phyloP scores from a whole-genome alignment of 2,113 vertebrate species.

The Platichthys flesus region DNA sequence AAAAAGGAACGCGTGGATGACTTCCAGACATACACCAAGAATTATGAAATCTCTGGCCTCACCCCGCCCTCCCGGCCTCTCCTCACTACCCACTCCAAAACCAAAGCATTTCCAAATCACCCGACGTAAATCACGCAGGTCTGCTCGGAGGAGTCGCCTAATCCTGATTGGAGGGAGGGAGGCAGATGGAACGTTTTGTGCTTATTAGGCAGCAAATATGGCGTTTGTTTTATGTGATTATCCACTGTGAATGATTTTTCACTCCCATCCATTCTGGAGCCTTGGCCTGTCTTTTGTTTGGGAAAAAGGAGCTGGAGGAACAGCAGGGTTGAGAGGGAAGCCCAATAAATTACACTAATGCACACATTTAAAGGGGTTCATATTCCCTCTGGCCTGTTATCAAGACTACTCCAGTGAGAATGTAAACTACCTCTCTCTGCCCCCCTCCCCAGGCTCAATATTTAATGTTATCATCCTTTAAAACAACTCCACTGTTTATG shows the following conservation, averaged over 20 bases:
- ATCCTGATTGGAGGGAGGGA: slow-evolving; percentile 90
- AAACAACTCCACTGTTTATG: slow-evolving; percentile 85
- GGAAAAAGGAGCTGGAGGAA: slow-evolving; percentile 71
- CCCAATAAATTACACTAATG: slow-evolving; percentile 88
- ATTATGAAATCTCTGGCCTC: slow-evolving; percentile 92
- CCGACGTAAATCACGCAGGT: slow-evolving; percentile 90
- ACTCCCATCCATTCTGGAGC: slow-evolving; percentile 78
- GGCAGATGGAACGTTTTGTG: slow-evolving; percentile 91
- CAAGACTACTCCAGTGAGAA: slow-evolving; percentile 86
- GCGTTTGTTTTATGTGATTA: slow-evolving; percentile 92
- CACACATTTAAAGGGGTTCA: slow-evolving; percentile 86
- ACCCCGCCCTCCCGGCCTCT: slow-evolving; percentile 72
- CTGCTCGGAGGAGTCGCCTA: slow-evolving; percentile 89
- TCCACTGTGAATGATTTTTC: slow-evolving; percentile 85
- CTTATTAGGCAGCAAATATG: slow-evolving; percentile 97
- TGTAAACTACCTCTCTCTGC: slow-evolving; percentile 85
- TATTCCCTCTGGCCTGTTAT: slow-evolving; percentile 87
- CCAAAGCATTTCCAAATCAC: slow-evolving; percentile 89
- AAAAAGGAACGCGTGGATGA: slow-evolving; percentile 88
- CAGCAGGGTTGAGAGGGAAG: slow-evolving; percentile 78
- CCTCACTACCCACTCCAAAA: slow-evolving; percentile 75
- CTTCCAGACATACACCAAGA: slow-evolving; percentile 95
- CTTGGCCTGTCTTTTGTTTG: slow-evolving; percentile 83
- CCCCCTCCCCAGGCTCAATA: slow-evolving; percentile 78
- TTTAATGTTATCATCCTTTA: slow-evolving; percentile 86